Evolutionary conservation across 1,140 invertebrate genomes (phyloP).

Genomic region (Saccostrea echinata): DNA sequence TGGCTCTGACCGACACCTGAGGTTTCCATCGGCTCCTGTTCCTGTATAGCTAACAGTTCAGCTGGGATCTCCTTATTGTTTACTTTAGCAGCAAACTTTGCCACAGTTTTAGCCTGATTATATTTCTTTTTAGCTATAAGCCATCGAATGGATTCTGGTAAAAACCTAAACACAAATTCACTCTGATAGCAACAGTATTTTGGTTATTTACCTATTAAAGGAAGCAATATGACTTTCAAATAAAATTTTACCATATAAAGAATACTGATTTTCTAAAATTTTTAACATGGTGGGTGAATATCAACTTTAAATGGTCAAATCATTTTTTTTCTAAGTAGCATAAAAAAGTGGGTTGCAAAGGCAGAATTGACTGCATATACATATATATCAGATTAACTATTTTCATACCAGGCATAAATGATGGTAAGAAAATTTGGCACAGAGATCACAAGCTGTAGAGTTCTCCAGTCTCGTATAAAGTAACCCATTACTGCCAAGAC

Average conservation of each 20-base stretch:
- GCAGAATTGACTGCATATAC: no score
- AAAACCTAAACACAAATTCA: slow-evolving; percentile 63
- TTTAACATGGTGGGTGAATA: no score
- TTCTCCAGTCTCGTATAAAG: slow-evolving; percentile 80
- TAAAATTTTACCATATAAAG: no score
- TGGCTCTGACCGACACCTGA: not conserved
- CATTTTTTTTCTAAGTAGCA: no score
- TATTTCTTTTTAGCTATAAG: slow-evolving; percentile 68
- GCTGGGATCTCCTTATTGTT: slow-evolving; percentile 63
- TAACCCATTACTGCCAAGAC: slow-evolving; percentile 78
- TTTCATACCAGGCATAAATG: slow-evolving; percentile 79
- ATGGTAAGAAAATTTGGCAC: slow-evolving; percentile 80
- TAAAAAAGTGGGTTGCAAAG: no score
- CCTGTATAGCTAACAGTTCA: slow-evolving; percentile 41
- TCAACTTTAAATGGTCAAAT: no score
- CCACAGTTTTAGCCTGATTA: slow-evolving; percentile 61
- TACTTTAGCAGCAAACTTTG: slow-evolving; percentile 66
- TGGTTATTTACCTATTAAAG: no score
- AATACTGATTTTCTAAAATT: no score
- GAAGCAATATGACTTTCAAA: no score
- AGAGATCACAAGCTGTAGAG: slow-evolving; percentile 80
- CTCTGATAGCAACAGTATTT: no score
- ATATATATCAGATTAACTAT: not conserved
- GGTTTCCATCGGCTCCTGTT: not conserved
- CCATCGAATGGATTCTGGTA: slow-evolving; percentile 77